A percentile compares a stretch with the other conserved stretches of the same genome.
These are phyloP conservation scores for Drosophila setosimentum DNA, from an alignment of 2,888 invertebrate genomes.

Conservation along the genomic window DNA sequence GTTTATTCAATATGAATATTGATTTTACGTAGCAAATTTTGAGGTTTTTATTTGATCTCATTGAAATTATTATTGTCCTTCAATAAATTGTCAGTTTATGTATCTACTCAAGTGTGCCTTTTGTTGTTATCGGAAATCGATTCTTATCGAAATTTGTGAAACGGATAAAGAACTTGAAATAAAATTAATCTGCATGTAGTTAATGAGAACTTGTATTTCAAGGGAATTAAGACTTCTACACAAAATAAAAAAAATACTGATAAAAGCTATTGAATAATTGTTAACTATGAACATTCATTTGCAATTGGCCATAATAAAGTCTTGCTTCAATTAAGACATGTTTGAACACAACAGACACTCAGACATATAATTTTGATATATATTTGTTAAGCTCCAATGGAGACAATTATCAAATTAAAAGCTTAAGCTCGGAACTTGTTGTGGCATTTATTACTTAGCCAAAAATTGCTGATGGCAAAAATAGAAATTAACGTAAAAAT, in stretches of 20 bases:
- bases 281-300: background rate
- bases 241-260: background rate
- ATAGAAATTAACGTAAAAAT: no score
- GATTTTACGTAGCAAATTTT: background rate
- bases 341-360: background rate
- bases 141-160: background rate
- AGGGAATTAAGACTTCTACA: no score
- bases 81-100: fast-evolving
- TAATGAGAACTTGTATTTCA: background rate
- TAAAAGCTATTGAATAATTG: background rate
- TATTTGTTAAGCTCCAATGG: background rate
- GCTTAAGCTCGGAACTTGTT: background rate
- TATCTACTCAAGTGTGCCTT: background rate
- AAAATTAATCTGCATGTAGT: background rate
- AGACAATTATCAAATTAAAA: background rate
- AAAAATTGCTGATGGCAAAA: background rate
- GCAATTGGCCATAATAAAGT: background rate
- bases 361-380: background rate
- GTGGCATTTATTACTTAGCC: background rate
- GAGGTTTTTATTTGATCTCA: background rate
- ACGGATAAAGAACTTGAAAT: background rate
- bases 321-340: background rate
- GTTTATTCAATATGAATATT: background rate
- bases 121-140: background rate
- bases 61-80: background rate